Evolutionary conservation across 2,888 invertebrate genomes (phyloP).

Genomic region (Pachymerium ferrugineum): DNA sequence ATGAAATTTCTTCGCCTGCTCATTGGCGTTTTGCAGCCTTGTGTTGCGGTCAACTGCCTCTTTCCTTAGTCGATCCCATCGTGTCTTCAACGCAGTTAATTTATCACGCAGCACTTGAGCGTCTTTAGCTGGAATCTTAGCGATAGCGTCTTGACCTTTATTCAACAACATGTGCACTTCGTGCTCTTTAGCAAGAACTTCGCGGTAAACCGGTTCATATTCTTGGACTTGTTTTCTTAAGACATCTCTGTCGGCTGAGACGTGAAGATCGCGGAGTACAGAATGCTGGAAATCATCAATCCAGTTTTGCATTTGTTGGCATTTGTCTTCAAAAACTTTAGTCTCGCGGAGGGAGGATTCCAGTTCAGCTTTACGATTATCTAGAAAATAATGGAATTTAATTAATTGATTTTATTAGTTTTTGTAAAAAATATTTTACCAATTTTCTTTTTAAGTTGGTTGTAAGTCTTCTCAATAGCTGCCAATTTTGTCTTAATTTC

Average conservation of each 20-base stretch:
- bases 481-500: constrained; percentile 87
- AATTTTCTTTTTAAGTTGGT: constrained; percentile 79
- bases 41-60: constrained; percentile 80
- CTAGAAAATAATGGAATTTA: constrained; percentile 36
- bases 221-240: constrained; percentile 80
- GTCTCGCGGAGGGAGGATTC: constrained; percentile 78
- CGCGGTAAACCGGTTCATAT: constrained; percentile 83
- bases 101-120: constrained; percentile 65
- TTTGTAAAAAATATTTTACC: constrained; percentile 55
- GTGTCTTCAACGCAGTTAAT: constrained; percentile 78
- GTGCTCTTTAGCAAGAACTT: constrained; percentile 81
- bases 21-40: constrained; percentile 75
- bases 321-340: constrained; percentile 80
- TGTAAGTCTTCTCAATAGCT: constrained; percentile 84
- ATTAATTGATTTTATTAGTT: neutral
- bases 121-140: constrained; percentile 50
- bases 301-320: constrained; percentile 85
- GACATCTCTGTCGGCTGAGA: constrained; percentile 78
- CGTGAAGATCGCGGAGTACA: constrained; percentile 67
- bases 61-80: constrained; percentile 86
- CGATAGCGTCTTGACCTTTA: constrained; percentile 70
- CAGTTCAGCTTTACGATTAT: constrained; percentile 68
- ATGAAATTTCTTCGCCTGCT: constrained; percentile 85
- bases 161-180: constrained; percentile 90
- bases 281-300: constrained; percentile 71